Evolutionary conservation across 2,888 invertebrate species (phyloP).

Genomic region (Drosophila borealis): DNA sequence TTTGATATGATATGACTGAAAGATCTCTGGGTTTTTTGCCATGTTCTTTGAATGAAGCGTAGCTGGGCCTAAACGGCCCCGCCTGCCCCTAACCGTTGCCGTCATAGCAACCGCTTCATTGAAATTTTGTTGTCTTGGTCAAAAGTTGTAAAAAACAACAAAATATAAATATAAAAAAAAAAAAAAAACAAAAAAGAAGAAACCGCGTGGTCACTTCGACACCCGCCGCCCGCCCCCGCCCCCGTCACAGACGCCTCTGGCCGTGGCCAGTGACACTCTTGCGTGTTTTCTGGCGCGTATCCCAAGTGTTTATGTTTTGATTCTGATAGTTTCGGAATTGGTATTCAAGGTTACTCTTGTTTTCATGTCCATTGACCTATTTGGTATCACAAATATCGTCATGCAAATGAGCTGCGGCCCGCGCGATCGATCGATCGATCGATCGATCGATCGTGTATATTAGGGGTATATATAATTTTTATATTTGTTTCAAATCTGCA

Average conservation of each 20-base stretch:
- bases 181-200: constrained; percentile 41
- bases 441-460: constrained; percentile 19
- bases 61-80: constrained; percentile 5
- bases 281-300: constrained; percentile 19
- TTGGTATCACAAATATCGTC: constrained; percentile 59
- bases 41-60: constrained; percentile 69
- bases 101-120: constrained; percentile 33
- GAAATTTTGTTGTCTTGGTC: constrained; percentile 27
- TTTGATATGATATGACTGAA: constrained; percentile 59
- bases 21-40: constrained; percentile 69
- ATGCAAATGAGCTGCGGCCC: constrained; percentile 56
- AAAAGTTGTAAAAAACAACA: constrained; percentile 38
- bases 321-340: constrained; percentile 47
- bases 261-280: constrained; percentile 11
- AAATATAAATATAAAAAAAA: constrained; percentile 24
- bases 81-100: not conserved
- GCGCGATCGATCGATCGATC: constrained; percentile 16
- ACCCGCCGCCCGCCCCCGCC: not conserved
- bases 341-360: constrained; percentile 78
- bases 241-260: not conserved
- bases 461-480: not conserved
- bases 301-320: constrained; percentile 75
- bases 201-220: constrained; percentile 30
- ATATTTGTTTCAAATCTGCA: not conserved
- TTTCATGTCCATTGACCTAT: constrained; percentile 82